Evolutionary conservation across 2,113 vertebrate genomes (phyloP).

Genomic region (Athene cunicularia): DNA sequence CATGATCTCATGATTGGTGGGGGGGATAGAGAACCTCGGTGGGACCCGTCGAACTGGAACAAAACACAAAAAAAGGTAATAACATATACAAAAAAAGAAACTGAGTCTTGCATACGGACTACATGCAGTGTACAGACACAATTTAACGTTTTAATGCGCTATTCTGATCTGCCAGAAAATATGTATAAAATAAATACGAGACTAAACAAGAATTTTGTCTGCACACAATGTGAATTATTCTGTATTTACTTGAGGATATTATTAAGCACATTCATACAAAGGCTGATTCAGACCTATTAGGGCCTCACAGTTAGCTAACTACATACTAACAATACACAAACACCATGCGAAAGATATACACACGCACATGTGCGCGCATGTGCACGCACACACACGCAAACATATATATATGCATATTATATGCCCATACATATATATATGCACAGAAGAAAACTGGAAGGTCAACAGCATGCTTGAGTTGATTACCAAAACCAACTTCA

Average conservation of each 20-base stretch:
- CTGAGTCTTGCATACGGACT: constrained; percentile 1
- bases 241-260: constrained; percentile 61
- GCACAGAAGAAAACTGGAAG: constrained; percentile 80
- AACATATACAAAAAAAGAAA: constrained; percentile 70
- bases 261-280: constrained; percentile 75
- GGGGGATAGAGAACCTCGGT: constrained; percentile 97
- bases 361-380: background rate
- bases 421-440: constrained; percentile 73
- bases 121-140: constrained; percentile 78
- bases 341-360: constrained; percentile 85
- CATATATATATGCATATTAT: constrained; percentile 69
- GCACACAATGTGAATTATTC: constrained; percentile 65
- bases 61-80: constrained; percentile 76
- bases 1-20: constrained; percentile 99
- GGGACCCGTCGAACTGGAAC: constrained; percentile 95
- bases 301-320: constrained; percentile 75
- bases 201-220: constrained; percentile 72
- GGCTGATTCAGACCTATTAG: constrained; percentile 72
- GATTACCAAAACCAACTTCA: constrained; percentile 79
- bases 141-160: constrained; percentile 39
- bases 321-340: constrained; percentile 81
- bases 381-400: constrained; percentile 39
- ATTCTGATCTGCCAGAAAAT: constrained; percentile 44
- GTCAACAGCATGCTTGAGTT: constrained; percentile 82
- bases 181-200: constrained; percentile 43